phyloP scores from a whole-genome alignment of 2,888 invertebrate genomes.

The Amblyjoppa fuscipennis region DNA sequence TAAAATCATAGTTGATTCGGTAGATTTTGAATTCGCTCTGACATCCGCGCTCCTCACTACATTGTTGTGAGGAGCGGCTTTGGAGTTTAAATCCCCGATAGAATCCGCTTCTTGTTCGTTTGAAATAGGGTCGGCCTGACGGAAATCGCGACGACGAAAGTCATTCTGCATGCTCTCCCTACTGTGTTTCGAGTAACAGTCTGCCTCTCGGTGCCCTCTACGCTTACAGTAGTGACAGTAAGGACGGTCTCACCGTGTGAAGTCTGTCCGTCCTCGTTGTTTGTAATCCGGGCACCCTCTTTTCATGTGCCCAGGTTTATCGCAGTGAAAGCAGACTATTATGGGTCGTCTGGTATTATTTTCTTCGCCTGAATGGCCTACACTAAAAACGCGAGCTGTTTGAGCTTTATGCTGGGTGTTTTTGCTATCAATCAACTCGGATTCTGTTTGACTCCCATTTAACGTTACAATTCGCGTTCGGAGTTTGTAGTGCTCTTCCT shows the following conservation, averaged over 20 bases:
- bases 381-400: not conserved
- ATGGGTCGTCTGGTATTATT: not conserved
- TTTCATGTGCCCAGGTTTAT: not conserved
- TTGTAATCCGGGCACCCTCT: not conserved
- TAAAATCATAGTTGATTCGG: slow-evolving; percentile 35
- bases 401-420: not conserved
- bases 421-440: not conserved
- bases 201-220: not conserved
- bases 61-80: slow-evolving; percentile 11
- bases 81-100: slow-evolving; percentile 39
- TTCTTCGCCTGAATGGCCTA: not conserved
- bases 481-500: slow-evolving; percentile 23
- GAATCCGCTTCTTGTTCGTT: not conserved
- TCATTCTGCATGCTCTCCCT: not conserved
- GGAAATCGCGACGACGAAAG: not conserved
- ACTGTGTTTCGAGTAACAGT: not conserved
- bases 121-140: not conserved
- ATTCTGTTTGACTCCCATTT: not conserved
- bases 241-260: not conserved
- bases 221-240: not conserved
- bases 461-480: not conserved
- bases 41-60: slow-evolving; percentile 14
- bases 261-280: not conserved
- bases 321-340: not conserved
- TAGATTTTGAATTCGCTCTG: slow-evolving; percentile 16